Base-by-base conservation (phyloP, 1,140 invertebrate species). In the Bombus confusus region DNA sequence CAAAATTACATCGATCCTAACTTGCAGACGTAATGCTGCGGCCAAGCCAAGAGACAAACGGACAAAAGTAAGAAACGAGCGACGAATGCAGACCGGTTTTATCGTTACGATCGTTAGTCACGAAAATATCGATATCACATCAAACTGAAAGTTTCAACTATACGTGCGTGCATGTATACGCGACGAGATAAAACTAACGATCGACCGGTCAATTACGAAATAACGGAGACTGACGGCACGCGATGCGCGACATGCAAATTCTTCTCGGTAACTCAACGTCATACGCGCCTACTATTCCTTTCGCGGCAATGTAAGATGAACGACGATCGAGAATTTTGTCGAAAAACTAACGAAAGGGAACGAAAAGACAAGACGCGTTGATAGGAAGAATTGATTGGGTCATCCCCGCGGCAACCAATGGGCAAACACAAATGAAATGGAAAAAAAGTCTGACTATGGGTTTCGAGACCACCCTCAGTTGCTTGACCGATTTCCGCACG, bases 331-430 rank as follows among this genome's bases (percentile, higher is more conserved):
- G 10, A 34, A 84, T 71, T 78, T 81, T 28, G 39, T 28, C 12
- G 43, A 25, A 31, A 73, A 59, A 31, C 22, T 22, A 25, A n/a
- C 28, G 25, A 10, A 22, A 31, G 10, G 0, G 5, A 43, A 31
- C 10, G 37, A 41, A 28, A 52, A 31, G 34, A 34, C 75, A 28
- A 59, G 18, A 1, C 37, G 31, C 68, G 71, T 74, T 85, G 69
- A 66, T 80, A 59, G 34, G 52, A 34, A 43, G 86, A 83, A 93
- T 93, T 91, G 94, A 95, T 94, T 93, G 92, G 92, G 91, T 93
- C 94, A 91, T 95, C 94, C 91, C 95, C 94, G 92, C 90, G 93
- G 94, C 94, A 94, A 95, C 95, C 89, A 82, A 90, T 91, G 90
- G 89, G 71, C 94, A 95, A 95, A 95, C 95, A 95, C 88, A 87